Evolutionary conservation across 2,888 invertebrate species (phyloP).

Genomic region (Tuta absoluta): DNA sequence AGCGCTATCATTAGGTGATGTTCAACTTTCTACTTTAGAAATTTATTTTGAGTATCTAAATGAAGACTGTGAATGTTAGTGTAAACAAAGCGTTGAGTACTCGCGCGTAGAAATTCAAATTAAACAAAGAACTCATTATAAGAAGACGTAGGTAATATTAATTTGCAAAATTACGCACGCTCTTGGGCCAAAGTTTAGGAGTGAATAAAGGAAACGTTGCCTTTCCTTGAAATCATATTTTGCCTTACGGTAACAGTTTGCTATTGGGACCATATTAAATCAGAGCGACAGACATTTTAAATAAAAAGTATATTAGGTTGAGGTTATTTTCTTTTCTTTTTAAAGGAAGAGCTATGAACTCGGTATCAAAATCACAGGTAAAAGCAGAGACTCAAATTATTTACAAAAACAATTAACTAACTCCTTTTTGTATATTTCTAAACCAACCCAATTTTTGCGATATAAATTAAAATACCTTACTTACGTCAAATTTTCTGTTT

Average conservation of each 20-base stretch:
- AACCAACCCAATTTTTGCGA: too few species aligned
- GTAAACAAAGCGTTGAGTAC: neutral
- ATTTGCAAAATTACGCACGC: constrained; percentile 8
- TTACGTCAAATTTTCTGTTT: too few species aligned
- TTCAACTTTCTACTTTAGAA: neutral
- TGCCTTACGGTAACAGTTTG: constrained; percentile 1
- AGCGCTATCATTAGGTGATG: neutral
- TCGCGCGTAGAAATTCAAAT: constrained; percentile 5
- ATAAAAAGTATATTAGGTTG: too few species aligned
- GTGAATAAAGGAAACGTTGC: constrained; percentile 8
- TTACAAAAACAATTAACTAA: too few species aligned
- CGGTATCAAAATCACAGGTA: too few species aligned
- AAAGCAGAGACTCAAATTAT: too few species aligned
- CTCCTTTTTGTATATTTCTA: too few species aligned
- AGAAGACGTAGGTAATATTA: constrained; percentile 7
- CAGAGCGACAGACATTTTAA: neutral
- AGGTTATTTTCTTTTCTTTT: too few species aligned
- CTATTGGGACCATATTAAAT: neutral
- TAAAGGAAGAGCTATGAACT: too few species aligned
- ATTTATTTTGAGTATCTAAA: neutral
- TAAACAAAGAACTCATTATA: constrained; percentile 1
- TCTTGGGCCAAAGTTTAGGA: neutral
- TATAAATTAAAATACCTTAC: too few species aligned
- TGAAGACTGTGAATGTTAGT: constrained; percentile 7
- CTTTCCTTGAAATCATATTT: constrained; percentile 1